These are phyloP conservation scores for Chitala chitala DNA, from an alignment of 2,113 vertebrate species.

Conservation along the genomic window DNA sequence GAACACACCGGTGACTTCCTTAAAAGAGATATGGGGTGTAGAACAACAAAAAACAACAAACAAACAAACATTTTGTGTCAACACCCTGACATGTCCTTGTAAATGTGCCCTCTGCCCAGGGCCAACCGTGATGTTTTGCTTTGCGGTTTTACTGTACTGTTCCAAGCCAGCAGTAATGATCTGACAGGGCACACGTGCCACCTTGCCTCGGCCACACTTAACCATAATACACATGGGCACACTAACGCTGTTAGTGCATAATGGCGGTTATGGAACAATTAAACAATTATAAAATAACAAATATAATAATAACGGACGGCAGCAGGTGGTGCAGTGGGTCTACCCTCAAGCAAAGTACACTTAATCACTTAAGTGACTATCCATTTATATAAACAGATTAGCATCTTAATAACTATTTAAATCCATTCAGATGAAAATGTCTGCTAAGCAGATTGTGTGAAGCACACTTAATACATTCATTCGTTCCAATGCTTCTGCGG, in stretches of 20 bases:
- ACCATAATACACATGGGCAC: background rate
- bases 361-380: background rate
- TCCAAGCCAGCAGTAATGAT: too few species aligned
- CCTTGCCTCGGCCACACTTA: background rate
- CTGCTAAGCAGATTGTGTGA: background rate
- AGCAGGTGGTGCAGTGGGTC: background rate
- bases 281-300: background rate
- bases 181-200: too few species aligned
- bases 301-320: background rate
- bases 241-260: background rate
- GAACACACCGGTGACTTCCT: background rate
- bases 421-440: background rate
- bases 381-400: too few species aligned
- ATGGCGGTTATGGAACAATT: background rate
- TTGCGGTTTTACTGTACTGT: too few species aligned
- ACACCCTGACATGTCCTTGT: background rate
- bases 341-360: conserved; percentile 13
- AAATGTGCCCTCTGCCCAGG: background rate
- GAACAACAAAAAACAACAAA: background rate
- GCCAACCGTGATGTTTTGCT: too few species aligned
- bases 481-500: too few species aligned
- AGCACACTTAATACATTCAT: background rate
- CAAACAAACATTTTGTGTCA: background rate
- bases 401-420: background rate
- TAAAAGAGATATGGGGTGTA: background rate